A percentile compares a stretch with the other conserved stretches of the same genome.
phyloP scores from a whole-genome alignment of 2,888 invertebrate genomes.

The Steinernema scapterisci region DNA sequence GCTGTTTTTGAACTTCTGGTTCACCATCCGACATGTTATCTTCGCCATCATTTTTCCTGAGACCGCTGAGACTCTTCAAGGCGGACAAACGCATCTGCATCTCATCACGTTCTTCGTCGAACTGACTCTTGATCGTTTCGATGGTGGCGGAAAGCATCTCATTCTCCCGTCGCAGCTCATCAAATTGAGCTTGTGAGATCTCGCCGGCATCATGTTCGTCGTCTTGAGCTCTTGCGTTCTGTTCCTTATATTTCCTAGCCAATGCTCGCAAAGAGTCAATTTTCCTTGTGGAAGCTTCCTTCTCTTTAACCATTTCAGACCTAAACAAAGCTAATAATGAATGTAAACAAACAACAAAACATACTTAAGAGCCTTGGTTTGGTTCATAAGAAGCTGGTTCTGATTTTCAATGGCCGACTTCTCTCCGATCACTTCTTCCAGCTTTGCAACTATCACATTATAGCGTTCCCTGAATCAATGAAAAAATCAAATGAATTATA shows the following conservation, averaged over 20 bases:
- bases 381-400: too few relatives aligned
- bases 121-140: background rate
- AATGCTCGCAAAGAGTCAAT: background rate
- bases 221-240: background rate
- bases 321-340: too few relatives aligned
- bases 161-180: background rate
- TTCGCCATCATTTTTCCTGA: background rate
- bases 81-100: background rate
- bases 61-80: background rate
- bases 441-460: too few relatives aligned
- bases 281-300: background rate
- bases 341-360: too few relatives aligned
- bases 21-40: background rate
- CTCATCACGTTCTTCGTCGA: background rate
- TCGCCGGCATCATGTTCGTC: background rate
- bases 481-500: too few relatives aligned
- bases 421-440: too few relatives aligned
- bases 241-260: conserved; percentile 23
- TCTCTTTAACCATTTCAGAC: background rate
- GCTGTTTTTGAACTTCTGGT: background rate
- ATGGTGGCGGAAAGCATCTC: background rate
- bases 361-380: too few relatives aligned
- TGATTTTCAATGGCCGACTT: too few relatives aligned
- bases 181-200: background rate
- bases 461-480: too few relatives aligned